These are phyloP conservation scores for Pygathrix nemaeus DNA, from an alignment of 2,113 vertebrate species.

Conservation along the genomic window DNA sequence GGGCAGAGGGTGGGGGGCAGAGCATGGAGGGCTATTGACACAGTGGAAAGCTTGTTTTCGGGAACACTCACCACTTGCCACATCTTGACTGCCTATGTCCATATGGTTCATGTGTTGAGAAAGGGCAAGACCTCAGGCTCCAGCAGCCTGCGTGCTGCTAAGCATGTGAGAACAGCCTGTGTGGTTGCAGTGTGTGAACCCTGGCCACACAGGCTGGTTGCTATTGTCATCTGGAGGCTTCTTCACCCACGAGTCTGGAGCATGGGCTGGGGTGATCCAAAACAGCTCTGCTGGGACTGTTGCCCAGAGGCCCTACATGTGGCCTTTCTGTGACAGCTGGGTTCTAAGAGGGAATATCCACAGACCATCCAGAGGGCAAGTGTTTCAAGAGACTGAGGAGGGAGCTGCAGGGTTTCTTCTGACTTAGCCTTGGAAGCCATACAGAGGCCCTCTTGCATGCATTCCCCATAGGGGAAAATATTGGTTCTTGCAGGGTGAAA, in stretches of 20 bases:
- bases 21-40: not conserved
- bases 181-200: not conserved
- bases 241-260: not conserved
- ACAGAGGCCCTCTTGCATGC: fast-evolving
- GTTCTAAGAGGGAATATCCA: not conserved
- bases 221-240: not conserved
- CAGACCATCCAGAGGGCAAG: not conserved
- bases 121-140: not conserved
- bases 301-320: not conserved
- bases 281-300: not conserved
- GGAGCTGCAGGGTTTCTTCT: not conserved
- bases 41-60: not conserved
- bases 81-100: not conserved
- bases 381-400: not conserved
- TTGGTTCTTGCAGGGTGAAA: not conserved
- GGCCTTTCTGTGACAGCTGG: not conserved
- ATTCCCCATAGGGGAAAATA: fast-evolving
- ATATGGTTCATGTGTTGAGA: not conserved
- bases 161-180: not conserved
- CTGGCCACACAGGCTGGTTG: not conserved
- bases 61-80: not conserved
- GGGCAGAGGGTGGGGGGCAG: no score
- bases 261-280: not conserved
- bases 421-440: not conserved
- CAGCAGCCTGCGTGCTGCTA: not conserved